These are phyloP conservation scores for Podiceps cristatus DNA, from an alignment of 2,113 vertebrate species.

Conservation along the genomic window DNA sequence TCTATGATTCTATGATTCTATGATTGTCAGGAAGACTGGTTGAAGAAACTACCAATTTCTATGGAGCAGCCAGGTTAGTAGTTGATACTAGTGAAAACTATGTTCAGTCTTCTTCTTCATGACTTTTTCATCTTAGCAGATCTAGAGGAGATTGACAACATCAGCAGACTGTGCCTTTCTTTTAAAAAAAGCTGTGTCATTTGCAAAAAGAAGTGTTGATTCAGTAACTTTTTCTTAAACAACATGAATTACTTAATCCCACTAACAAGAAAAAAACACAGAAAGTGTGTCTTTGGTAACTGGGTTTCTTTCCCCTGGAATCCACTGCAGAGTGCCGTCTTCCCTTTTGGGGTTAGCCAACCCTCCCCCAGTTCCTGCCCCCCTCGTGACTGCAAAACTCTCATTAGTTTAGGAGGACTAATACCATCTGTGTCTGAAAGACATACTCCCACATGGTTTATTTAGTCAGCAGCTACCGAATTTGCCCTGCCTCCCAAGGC, in stretches of 20 bases:
- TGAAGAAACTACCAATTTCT: neutral
- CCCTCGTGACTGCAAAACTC: neutral
- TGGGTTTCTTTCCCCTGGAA: neutral
- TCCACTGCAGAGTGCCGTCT: neutral
- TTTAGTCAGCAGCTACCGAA: conserved; percentile 38
- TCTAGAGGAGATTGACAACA: neutral
- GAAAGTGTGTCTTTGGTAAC: neutral
- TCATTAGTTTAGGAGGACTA: conserved; percentile 47
- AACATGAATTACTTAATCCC: neutral
- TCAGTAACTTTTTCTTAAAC: neutral
- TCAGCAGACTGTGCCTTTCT: neutral
- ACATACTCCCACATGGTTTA: conserved; percentile 26
- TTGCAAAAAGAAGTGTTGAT: neutral
- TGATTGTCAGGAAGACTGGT: neutral
- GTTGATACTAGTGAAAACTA: neutral
- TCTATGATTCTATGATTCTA: too few species aligned
- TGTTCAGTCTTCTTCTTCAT: neutral
- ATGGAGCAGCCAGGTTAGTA: neutral
- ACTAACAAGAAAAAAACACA: neutral
- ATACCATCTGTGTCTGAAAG: conserved; percentile 50
- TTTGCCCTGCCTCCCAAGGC: neutral
- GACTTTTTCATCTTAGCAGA: neutral
- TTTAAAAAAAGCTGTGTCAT: neutral
- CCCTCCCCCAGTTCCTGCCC: neutral
- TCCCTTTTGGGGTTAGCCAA: neutral